phyloP scores from a whole-genome alignment of 1,140 invertebrate genomes.

The Cecropterus lyciades region DNA sequence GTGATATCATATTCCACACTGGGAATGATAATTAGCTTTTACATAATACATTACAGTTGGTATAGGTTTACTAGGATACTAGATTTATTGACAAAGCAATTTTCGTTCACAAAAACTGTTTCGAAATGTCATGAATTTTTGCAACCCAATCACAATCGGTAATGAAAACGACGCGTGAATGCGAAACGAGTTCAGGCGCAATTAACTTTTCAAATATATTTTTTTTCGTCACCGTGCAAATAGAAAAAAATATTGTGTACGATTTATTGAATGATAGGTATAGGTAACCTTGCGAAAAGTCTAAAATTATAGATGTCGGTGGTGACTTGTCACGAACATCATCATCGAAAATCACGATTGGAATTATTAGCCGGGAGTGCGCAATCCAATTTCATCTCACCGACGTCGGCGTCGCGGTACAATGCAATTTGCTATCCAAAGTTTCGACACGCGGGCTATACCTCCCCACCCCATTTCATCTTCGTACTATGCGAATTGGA shows the following conservation, averaged over 20 bases:
- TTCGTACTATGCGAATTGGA: slow-evolving; percentile 35
- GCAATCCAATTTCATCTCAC: slow-evolving; percentile 73
- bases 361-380: slow-evolving; percentile 65
- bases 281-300: slow-evolving; percentile 17
- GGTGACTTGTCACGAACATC: slow-evolving; percentile 60
- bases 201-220: slow-evolving; percentile 38
- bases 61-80: slow-evolving; percentile 22
- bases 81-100: slow-evolving; percentile 31
- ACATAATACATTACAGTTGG: slow-evolving; percentile 24
- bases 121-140: slow-evolving; percentile 35
- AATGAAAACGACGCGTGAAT: slow-evolving; percentile 36
- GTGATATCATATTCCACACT: slow-evolving; percentile 31
- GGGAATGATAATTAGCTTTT: slow-evolving; percentile 27
- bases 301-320: slow-evolving; percentile 26
- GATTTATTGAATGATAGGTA: slow-evolving; percentile 9
- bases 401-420: slow-evolving; percentile 57
- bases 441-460: slow-evolving; percentile 60
- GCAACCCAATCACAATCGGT: slow-evolving; percentile 36
- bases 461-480: slow-evolving; percentile 58
- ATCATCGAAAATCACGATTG: slow-evolving; percentile 69
- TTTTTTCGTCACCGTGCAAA: slow-evolving; percentile 17
- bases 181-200: slow-evolving; percentile 30
- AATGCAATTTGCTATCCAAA: slow-evolving; percentile 65
- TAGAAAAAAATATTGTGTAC: slow-evolving; percentile 16
- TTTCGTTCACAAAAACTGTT: slow-evolving; percentile 28